Evolutionary conservation across 2,888 invertebrate species (phyloP).

Genomic region (Brenthis daphne): DNA sequence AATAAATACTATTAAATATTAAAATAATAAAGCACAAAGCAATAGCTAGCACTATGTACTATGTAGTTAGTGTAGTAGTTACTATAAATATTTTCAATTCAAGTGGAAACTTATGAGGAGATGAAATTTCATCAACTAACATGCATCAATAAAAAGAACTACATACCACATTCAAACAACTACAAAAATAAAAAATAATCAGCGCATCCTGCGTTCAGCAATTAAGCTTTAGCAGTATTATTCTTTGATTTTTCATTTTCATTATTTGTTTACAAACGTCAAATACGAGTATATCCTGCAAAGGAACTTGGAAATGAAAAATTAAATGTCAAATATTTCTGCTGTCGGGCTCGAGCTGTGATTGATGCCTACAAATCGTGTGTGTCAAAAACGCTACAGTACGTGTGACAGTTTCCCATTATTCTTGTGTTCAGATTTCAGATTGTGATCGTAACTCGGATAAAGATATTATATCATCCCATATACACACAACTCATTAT

Average conservation of each 20-base stretch:
- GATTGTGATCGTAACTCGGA: conserved; percentile 16
- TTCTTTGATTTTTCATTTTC: background rate
- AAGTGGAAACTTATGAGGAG: too few species aligned
- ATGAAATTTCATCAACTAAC: too few species aligned
- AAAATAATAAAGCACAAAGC: too few species aligned
- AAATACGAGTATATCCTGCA: conserved; percentile 20
- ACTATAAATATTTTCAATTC: too few species aligned
- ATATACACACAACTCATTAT: conserved; percentile 10
- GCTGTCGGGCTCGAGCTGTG: conserved; percentile 35
- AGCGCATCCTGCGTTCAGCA: too few species aligned
- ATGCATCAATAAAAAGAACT: too few species aligned
- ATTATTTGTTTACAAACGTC: conserved; percentile 6
- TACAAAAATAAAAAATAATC: too few species aligned
- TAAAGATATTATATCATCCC: conserved; percentile 16
- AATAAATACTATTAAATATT: too few species aligned
- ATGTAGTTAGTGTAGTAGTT: too few species aligned
- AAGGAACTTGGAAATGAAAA: conserved; percentile 27
- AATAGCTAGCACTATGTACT: too few species aligned
- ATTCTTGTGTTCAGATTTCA: conserved; percentile 35
- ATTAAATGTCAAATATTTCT: conserved; percentile 43
- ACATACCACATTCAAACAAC: too few species aligned
- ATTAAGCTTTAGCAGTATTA: background rate
- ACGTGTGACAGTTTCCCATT: conserved; percentile 37
- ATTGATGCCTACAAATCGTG: conserved; percentile 43
- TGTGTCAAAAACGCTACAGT: conserved; percentile 39